Evolutionary conservation across 1,140 invertebrate species (phyloP).

Genomic region (Drosophila dunni): DNA sequence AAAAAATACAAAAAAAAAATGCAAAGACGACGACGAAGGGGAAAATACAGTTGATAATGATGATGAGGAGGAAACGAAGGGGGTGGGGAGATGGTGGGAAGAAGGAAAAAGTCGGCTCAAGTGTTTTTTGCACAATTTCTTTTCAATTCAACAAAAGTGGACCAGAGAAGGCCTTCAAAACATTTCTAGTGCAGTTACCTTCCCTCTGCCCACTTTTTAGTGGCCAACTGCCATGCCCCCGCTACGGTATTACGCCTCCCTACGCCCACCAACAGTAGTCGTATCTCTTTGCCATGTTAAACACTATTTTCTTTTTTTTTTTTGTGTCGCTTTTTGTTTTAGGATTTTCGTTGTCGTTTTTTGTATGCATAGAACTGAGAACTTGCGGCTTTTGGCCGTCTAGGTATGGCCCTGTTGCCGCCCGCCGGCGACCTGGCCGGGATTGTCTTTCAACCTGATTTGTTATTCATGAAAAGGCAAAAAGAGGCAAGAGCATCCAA

Average conservation of each 20-base stretch:
- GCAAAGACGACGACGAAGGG: slow-evolving; percentile 31
- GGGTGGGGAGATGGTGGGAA: slow-evolving; percentile 12
- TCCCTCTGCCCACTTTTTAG: background rate
- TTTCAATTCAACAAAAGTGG: slow-evolving; percentile 81
- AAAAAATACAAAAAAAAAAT: background rate
- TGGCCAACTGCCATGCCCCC: background rate
- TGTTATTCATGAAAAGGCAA: slow-evolving; percentile 78
- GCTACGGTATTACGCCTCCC: background rate
- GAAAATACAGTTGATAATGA: slow-evolving; percentile 23
- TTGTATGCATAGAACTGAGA: slow-evolving; percentile 69
- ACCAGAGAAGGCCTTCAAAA: slow-evolving; percentile 61
- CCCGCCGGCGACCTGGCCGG: slow-evolving; percentile 22
- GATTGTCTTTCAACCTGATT: slow-evolving; percentile 80
- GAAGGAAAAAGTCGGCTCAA: slow-evolving; percentile 54
- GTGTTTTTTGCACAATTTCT: slow-evolving; percentile 82
- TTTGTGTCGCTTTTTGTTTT: slow-evolving; percentile 69
- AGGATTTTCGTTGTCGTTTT: slow-evolving; percentile 57
- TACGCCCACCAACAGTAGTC: background rate
- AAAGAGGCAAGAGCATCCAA: slow-evolving; percentile 12
- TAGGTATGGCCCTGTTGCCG: slow-evolving; percentile 35
- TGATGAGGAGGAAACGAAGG: background rate
- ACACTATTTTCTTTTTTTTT: slow-evolving; percentile 35
- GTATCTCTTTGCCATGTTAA: slow-evolving; percentile 52
- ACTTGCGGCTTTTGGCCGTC: slow-evolving; percentile 76
- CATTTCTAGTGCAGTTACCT: slow-evolving; percentile 46